Percentiles rank a stretch among this genome's conserved stretches.
These are phyloP conservation scores for Anguilla anguilla DNA, from an alignment of 2,797 vertebrate species.

Conservation along the genomic window DNA sequence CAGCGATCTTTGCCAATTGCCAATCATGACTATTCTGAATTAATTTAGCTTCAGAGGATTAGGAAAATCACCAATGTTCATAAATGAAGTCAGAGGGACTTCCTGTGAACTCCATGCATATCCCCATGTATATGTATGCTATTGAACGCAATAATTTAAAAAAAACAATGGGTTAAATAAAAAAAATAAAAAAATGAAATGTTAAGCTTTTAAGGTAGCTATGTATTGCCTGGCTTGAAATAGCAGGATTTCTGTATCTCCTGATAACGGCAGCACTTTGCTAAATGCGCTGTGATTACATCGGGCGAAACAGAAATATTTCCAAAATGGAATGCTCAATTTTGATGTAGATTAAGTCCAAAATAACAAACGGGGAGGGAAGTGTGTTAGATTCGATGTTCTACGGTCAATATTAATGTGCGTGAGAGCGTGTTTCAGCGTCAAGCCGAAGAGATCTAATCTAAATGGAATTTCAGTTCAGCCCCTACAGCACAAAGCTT, in stretches of 20 bases:
- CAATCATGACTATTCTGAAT: background rate
- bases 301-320: background rate
- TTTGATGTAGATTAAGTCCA: background rate
- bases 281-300: background rate
- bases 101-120: background rate
- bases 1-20: conserved; percentile 25
- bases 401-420: conserved; percentile 13
- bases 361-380: background rate
- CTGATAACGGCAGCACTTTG: background rate
- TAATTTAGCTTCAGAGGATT: background rate
- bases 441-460: background rate
- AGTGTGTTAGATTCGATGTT: conserved; percentile 5
- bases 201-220: background rate
- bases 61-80: background rate
- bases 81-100: background rate
- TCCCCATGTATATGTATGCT: background rate
- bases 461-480: conserved; percentile 25
- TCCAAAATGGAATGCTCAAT: background rate
- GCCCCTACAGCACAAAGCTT: background rate
- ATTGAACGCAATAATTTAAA: no score
- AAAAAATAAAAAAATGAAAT: no score
- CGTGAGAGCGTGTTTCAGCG: background rate
- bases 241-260: background rate
- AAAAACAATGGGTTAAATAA: background rate
- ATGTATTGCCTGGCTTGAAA: background rate